These are phyloP conservation scores for Streblospio benedicti DNA, from an alignment of 1,140 invertebrate genomes.

Conservation along the genomic window DNA sequence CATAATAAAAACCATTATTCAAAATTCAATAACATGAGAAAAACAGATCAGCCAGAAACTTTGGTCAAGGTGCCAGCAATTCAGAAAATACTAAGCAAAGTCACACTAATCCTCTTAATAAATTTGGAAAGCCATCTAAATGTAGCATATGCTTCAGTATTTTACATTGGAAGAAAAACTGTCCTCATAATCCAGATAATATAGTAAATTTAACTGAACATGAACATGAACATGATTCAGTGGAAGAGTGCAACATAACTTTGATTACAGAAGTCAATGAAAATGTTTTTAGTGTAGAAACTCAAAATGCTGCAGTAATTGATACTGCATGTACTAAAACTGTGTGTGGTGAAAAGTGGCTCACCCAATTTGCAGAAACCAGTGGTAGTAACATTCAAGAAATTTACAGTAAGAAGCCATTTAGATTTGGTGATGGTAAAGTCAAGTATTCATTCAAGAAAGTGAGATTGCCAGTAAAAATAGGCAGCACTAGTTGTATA, in stretches of 20 bases:
- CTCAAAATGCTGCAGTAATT: conserved; percentile 13
- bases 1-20: no score
- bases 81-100: not conserved
- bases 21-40: no score
- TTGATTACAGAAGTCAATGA: conserved; percentile 10
- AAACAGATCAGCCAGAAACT: no score
- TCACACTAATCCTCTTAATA: not conserved
- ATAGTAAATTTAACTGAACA: conserved; percentile 6
- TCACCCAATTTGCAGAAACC: not conserved
- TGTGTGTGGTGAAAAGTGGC: conserved; percentile 13
- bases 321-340: conserved; percentile 15
- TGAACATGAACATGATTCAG: not conserved
- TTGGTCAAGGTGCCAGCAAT: no score
- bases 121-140: not conserved
- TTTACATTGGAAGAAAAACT: conserved; percentile 10
- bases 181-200: not conserved
- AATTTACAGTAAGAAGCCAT: conserved; percentile 3
- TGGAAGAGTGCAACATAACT: conserved; percentile 16
- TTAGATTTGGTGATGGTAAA: conserved; percentile 21
- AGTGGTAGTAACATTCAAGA: not conserved
- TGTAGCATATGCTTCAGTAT: not conserved
- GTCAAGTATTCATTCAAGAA: conserved; percentile 14
- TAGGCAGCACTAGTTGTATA: conserved; percentile 16
- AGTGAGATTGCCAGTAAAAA: conserved; percentile 17
- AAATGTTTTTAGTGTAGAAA: conserved; percentile 17